These are phyloP conservation scores for Triplophysa tibetana DNA, from an alignment of 2,113 vertebrate genomes.

Conservation along the genomic window DNA sequence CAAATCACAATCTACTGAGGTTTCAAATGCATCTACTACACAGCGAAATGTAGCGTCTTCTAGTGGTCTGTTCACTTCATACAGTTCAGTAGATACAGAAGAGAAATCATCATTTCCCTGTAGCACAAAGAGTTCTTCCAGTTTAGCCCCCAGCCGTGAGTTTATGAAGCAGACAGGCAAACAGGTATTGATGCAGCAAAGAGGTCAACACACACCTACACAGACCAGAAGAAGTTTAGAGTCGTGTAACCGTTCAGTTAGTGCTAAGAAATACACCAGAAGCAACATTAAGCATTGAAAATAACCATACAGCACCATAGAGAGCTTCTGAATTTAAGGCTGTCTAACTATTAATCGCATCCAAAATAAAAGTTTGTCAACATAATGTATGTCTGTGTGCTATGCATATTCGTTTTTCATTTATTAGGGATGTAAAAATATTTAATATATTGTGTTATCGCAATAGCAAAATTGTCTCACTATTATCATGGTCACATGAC, in stretches of 20 bases:
- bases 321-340: background rate
- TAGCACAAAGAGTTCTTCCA: slow-evolving; percentile 2
- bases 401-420: no score
- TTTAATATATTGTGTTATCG: no score
- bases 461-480: no score
- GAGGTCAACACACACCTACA: background rate
- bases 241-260: background rate
- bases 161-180: no score
- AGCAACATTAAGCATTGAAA: background rate
- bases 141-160: background rate
- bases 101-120: background rate
- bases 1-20: slow-evolving; percentile 36
- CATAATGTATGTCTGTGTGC: no score
- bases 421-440: no score
- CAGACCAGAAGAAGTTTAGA: slow-evolving; percentile 19
- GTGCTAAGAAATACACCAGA: background rate
- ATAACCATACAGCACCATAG: no score
- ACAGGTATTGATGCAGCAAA: background rate
- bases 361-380: no score
- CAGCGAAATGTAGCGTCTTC: slow-evolving; percentile 33
- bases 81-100: background rate
- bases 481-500: no score
- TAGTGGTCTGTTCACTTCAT: slow-evolving; percentile 16
- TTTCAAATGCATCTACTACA: background rate
- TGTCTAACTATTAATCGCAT: no score